Evolutionary conservation across 2,888 invertebrate species (phyloP), one percentile per base, ranked within the genome.

Genomic region (Notodonta dromedarius): DNA sequence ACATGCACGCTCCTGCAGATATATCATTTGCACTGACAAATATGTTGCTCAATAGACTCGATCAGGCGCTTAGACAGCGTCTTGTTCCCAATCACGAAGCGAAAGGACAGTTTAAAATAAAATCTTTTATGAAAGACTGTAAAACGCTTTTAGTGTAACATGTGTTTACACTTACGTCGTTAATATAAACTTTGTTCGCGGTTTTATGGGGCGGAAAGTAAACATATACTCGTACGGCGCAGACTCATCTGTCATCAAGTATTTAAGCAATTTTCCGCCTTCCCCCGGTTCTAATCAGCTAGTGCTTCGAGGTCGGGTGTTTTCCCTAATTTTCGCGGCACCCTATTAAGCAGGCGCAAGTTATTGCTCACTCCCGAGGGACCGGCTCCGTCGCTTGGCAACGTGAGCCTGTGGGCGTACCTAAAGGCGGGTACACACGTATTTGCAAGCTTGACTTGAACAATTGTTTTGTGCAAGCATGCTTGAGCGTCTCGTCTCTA

Each of bases 301-400:
- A 85, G 88, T 86, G 84, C 85, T 85, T 78, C 79, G 79, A 79
- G 78, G 75, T 70, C 73, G 85, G 85, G 74, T 84, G 86, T 82
- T 87, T 87, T 87, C 78, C 87, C 87, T 89, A 90, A 91, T 90
- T 91, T 90, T 85, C 85, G 84, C 82, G 89, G 85, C 88, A 87
- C 86, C 86, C 87, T 86, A 89, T 89, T 90, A 91, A 88, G 85
- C 82, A 84, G 85, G 84, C 86, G 80, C 85, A 84, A 87, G 85
- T 89, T 88, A 90, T 90, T 85, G 84, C 85, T 80, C 80, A 77
- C 79, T 87, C 84, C 78, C 79, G 77, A 83, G 87, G 86, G 88
- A 87, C 86, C 82, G 74, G 76, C 73, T 67, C 67, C 67, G 89
- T 90, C 78, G 77, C 82, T 79, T 84, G 78, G 82, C 75, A 76